phyloP scores from a whole-genome alignment of 1,140 invertebrate genomes.

The Globodera rostochiensis region DNA sequence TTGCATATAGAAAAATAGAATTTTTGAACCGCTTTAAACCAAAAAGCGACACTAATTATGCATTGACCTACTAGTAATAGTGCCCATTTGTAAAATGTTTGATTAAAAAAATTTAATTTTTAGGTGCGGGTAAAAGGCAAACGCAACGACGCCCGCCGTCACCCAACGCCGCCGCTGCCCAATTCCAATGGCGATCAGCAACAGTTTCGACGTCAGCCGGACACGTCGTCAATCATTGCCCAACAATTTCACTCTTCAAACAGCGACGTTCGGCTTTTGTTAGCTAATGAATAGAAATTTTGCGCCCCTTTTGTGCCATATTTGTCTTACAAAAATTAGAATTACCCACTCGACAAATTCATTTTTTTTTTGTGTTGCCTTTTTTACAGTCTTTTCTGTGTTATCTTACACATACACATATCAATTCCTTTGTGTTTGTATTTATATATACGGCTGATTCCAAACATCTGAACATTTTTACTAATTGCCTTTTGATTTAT shows the following conservation, averaged over 20 bases:
- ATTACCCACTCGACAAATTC: not conserved
- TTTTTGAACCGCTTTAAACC: no score
- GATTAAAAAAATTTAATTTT: constrained; percentile 8
- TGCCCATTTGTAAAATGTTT: not conserved
- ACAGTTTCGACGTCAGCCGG: not conserved
- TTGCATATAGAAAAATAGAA: no score
- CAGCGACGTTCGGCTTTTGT: not conserved
- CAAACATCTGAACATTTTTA: no score
- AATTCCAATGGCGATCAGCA: not conserved
- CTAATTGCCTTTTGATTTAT: no score
- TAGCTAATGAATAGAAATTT: not conserved
- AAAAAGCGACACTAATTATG: no score
- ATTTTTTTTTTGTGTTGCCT: not conserved
- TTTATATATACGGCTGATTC: no score
- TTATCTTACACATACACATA: not conserved
- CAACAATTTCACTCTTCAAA: not conserved
- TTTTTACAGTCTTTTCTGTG: not conserved
- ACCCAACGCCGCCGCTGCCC: not conserved
- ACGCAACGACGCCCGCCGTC: not conserved
- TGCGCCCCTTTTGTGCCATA: no score
- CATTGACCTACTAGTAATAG: no score
- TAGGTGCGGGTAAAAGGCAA: not conserved
- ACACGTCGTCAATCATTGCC: not conserved
- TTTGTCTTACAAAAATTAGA: not conserved
- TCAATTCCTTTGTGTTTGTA: not conserved